A percentile compares a stretch with the other conserved stretches of the same genome.
These are phyloP conservation scores for Stictocephala bisonia DNA, from an alignment of 2,888 invertebrate species.

Conservation along the genomic window DNA sequence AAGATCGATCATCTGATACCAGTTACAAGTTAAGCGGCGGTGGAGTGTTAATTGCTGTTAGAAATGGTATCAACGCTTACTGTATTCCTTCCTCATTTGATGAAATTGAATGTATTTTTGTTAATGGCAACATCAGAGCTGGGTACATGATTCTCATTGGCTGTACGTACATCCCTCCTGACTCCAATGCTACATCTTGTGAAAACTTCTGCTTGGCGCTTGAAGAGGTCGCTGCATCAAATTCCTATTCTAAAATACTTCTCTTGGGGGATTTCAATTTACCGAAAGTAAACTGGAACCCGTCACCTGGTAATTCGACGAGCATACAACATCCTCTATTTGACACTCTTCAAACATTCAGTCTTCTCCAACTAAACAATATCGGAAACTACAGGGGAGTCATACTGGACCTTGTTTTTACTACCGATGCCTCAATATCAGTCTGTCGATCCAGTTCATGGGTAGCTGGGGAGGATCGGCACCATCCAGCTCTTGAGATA, in stretches of 20 bases:
- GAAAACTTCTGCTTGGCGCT: not conserved
- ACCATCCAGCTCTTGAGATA: not conserved
- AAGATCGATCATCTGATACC: not conserved
- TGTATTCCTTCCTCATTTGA: not conserved
- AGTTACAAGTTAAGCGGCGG: constrained; percentile 20
- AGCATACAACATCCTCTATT: not conserved
- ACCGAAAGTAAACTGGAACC: not conserved
- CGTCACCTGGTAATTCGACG: not conserved
- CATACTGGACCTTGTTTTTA: not conserved
- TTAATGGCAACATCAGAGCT: not conserved
- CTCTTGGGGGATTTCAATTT: constrained; percentile 19
- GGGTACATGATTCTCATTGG: not conserved
- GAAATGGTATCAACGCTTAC: not conserved
- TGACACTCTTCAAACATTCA: not conserved
- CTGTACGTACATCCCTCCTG: constrained; percentile 1
- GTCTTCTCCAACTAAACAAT: not conserved
- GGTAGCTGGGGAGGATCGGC: not conserved
- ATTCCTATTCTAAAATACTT: not conserved
- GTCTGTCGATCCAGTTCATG: not conserved
- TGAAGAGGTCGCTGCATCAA: not conserved
- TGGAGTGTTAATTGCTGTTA: constrained; percentile 15
- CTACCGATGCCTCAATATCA: not conserved
- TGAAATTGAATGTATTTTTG: not conserved
- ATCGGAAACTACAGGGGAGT: not conserved
- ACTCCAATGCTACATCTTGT: not conserved